Percentiles rank a stretch among this genome's conserved stretches.
phyloP scores from a whole-genome alignment of 2,888 invertebrate species.

The Ectemnius cavifrons region DNA sequence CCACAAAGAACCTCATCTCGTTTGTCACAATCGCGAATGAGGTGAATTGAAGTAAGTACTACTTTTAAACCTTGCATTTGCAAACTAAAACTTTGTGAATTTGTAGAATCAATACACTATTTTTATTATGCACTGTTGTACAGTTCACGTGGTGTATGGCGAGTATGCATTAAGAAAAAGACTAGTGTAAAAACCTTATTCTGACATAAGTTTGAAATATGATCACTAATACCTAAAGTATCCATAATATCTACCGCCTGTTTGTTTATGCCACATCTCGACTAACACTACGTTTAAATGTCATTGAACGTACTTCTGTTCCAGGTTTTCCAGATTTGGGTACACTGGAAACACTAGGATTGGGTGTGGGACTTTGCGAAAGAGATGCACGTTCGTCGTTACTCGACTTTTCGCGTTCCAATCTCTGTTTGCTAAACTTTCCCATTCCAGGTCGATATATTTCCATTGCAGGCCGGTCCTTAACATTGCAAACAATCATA shows the following conservation, averaged over 20 bases:
- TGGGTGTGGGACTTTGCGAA: slow-evolving; percentile 74
- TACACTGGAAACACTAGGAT: slow-evolving; percentile 46
- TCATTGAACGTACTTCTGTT: slow-evolving; percentile 75
- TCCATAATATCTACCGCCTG: slow-evolving; percentile 18
- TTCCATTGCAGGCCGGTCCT: slow-evolving; percentile 92
- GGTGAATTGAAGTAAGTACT: not conserved
- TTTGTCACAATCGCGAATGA: slow-evolving; percentile 23
- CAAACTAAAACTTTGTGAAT: not conserved
- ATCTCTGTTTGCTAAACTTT: slow-evolving; percentile 85
- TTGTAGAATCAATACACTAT: slow-evolving; percentile 9
- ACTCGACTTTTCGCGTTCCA: slow-evolving; percentile 74
- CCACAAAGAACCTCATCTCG: slow-evolving; percentile 26
- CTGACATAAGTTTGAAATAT: slow-evolving; percentile 30
- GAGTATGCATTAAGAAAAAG: slow-evolving; percentile 27
- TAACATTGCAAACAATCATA: slow-evolving; percentile 4
- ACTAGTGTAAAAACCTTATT: slow-evolving; percentile 48
- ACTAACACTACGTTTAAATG: slow-evolving; percentile 74
- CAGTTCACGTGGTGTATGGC: slow-evolving; percentile 38
- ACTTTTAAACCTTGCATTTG: not conserved
- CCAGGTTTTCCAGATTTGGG: slow-evolving; percentile 64
- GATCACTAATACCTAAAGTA: slow-evolving; percentile 26
- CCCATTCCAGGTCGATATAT: slow-evolving; percentile 95
- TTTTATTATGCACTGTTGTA: slow-evolving; percentile 50
- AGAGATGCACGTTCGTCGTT: slow-evolving; percentile 73
- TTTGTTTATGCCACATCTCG: slow-evolving; percentile 69